A percentile compares a stretch with the other conserved stretches of the same genome.
These are phyloP conservation scores for Tringa solitaria DNA, from an alignment of 2,113 vertebrate genomes.

Conservation along the genomic window DNA sequence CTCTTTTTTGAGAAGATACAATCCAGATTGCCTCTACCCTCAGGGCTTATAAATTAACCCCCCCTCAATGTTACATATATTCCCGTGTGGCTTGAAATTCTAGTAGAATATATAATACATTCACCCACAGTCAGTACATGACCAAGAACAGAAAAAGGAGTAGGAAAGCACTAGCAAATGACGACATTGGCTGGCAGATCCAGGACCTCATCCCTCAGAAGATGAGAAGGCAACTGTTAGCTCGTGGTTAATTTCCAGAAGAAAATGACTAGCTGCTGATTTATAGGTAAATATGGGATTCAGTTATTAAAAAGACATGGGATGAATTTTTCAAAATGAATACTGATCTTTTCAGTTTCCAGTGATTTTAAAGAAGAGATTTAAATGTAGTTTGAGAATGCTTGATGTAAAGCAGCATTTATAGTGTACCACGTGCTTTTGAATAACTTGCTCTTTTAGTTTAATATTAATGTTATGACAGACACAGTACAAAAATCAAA, in stretches of 20 bases:
- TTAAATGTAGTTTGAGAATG: not conserved
- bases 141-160: slow-evolving; percentile 9
- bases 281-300: not conserved
- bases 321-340: not conserved
- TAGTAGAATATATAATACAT: slow-evolving; percentile 6
- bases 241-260: slow-evolving; percentile 37
- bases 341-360: not conserved
- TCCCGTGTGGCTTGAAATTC: slow-evolving; percentile 20
- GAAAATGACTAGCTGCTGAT: not conserved
- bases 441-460: not conserved
- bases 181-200: not conserved
- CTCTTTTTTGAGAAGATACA: not conserved
- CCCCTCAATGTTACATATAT: not conserved
- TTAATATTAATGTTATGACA: not conserved
- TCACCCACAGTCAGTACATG: not conserved
- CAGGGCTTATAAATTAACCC: not conserved
- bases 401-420: not conserved
- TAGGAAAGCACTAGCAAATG: slow-evolving; percentile 26
- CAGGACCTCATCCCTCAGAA: not conserved
- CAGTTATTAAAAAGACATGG: not conserved
- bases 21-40: not conserved
- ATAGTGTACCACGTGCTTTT: not conserved
- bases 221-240: slow-evolving; percentile 9
- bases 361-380: not conserved
- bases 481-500: not conserved